Base-by-base conservation (phyloP, 1,140 invertebrate genomes). In the Mactra quadrangularis region DNA sequence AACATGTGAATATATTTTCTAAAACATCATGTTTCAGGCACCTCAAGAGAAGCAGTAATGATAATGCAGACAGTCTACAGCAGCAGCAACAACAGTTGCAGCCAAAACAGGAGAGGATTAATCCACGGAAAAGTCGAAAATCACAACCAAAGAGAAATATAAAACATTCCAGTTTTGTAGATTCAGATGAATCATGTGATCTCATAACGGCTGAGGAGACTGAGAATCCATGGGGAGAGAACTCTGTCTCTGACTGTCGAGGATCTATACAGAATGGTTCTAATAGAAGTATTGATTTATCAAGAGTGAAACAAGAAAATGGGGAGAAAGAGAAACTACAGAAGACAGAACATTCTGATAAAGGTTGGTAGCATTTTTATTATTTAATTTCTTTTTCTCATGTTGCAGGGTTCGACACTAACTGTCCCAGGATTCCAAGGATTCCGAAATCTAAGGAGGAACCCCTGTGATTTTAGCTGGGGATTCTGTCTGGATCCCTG, bases 81-180 rank as follows among this genome's bases (percentile, higher is more conserved):
- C n/a, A n/a, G n/a, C n/a, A n/a, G n/a, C n/a, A n/a, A n/a, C 25
- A 45, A 45, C n/a, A 41, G 35, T 55, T 29, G 17, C 35, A 17
- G 7, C 19, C 47, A 1, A n/a, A n/a, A n/a, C 60, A 33, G 17
- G 76, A 78, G 27, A n/a, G 60, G 1, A 38, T 47, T 19, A 33
- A 33, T 29, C 53, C 50, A n/a, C 70, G 77, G 60, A 81, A 81
- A 60, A 79, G 76, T 53, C 45, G 77, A 15, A 81, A 81, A 35
- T 81, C 77, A n/a, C 64, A 81, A 41, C 77, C 77, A 81, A 81
- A 81, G 35, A 52, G 64, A 35, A 81, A 81, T 41, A 31, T 70
- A 33, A 66, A 71, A 71, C 77, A 81, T 33, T 33, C 74, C 62
- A 35, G 41, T 64, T 45, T 76, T 31, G 3, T 64, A 29, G 74